Base-by-base conservation (phyloP, 2,888 invertebrate species). In the Zygaena filipendulae region DNA sequence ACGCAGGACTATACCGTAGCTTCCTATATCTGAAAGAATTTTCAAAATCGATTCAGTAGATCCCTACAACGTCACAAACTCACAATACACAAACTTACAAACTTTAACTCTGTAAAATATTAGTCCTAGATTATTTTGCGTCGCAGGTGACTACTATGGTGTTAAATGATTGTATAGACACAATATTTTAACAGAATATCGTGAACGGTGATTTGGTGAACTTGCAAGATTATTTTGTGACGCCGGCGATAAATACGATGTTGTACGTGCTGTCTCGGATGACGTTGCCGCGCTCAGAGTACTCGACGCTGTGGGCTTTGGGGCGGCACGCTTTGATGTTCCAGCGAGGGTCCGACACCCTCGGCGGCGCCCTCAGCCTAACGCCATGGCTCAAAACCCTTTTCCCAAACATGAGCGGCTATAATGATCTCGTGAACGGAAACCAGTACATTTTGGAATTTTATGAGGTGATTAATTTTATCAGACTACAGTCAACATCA, bases 301-400 rank as follows among this genome's bases (percentile, higher is more conserved):
- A 86, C 47, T 57, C 63, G 11, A 43, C 49, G 1, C 37, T 86
- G 0, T 69, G 82, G 49, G 37, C 66, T 1, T 32, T 83, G 2
- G 60, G 72, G 2, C 45, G 50, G 3, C 54, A 59, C 1, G 80
- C 79, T 0, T 44, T 84, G 18, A 27, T 66, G 18, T 87, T 88
- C 37, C 84, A 85, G 51, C 61, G 83, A 25, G 55, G 58, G 28
- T 63, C 72, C 0, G 87, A 86, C 37, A 83, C 85, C 32, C 66
- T 85, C 5, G 88, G 87, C 0, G 81, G 83, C 6, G 60, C 84
- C 1, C 38, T 88, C 1, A 62, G 72, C 1, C 57, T 84, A 0
- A 77, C 84, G 1, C 84, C 87, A 0, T 87, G 87, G 84, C 52
- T 88, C 2, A 81, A 83, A 21, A 60, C 83, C 35, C 35, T 88